Evolutionary conservation across 2,797 vertebrate genomes (phyloP).

Genomic region (Tiaroga cobitis): DNA sequence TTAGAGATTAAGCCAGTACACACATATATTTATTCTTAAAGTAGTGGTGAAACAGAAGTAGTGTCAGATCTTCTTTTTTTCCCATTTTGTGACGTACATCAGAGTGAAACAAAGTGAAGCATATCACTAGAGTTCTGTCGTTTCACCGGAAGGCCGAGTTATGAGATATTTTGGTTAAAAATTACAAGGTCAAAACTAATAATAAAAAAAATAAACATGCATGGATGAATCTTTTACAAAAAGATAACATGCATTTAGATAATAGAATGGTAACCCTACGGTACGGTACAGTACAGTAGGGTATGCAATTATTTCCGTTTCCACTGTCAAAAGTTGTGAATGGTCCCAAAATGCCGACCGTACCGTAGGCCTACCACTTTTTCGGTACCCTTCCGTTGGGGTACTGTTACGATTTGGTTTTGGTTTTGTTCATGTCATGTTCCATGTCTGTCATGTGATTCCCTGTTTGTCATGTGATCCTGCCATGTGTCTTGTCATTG

Average conservation of each 20-base stretch:
- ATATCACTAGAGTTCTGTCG: neutral
- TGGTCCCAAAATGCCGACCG: too few species aligned
- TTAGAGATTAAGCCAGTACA: neutral
- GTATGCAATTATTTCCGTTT: too few species aligned
- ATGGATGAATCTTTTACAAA: neutral
- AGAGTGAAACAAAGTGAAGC: neutral
- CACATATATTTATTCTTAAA: neutral
- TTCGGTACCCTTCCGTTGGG: too few species aligned
- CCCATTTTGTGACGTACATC: neutral
- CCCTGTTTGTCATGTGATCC: too few species aligned
- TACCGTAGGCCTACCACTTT: too few species aligned
- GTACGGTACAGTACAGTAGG: too few species aligned
- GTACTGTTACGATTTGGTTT: too few species aligned
- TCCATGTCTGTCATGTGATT: too few species aligned
- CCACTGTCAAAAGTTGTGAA: too few species aligned
- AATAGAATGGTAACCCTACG: neutral
- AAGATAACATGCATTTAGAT: neutral
- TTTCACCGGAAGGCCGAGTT: neutral
- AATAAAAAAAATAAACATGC: neutral
- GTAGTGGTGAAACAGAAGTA: neutral
- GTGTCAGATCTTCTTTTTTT: neutral
- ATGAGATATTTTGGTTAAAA: neutral
- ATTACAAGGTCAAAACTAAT: neutral
- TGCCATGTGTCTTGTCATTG: too few species aligned
- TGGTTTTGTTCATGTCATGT: too few species aligned